phyloP scores from a whole-genome alignment of 2,113 vertebrate species.

The Erpornis zantholeuca region DNA sequence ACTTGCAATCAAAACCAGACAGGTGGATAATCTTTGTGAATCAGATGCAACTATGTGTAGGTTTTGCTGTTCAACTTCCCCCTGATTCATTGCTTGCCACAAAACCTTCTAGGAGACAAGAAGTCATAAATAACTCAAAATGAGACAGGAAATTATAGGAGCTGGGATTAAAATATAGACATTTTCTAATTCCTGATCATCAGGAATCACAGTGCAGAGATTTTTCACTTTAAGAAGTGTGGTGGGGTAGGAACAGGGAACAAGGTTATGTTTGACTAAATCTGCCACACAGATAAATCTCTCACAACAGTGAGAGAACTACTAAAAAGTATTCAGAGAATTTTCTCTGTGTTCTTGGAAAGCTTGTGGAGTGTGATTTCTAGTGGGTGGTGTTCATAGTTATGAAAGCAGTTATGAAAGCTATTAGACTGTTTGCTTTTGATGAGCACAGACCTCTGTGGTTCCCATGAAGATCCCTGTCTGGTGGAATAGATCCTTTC shows the following conservation, averaged over 20 bases:
- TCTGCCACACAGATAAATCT: no score
- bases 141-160: not conserved
- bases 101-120: not conserved
- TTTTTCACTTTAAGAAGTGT: not conserved
- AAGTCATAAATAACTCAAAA: not conserved
- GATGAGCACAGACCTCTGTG: not conserved
- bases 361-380: not conserved
- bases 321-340: not conserved
- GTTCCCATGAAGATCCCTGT: not conserved
- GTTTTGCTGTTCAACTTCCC: not conserved
- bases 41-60: not conserved
- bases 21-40: not conserved
- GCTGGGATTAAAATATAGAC: not conserved
- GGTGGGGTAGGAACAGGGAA: not conserved
- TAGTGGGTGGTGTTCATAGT: not conserved
- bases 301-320: not conserved
- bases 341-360: not conserved
- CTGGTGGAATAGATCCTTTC: not conserved
- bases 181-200: not conserved
- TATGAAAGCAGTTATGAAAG: not conserved
- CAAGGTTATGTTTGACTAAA: not conserved
- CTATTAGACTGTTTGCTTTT: not conserved
- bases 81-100: not conserved
- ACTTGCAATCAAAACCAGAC: not conserved
- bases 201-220: not conserved